Evolutionary conservation across 2,888 invertebrate species (phyloP).

Genomic region (Andrena chrysosceles): DNA sequence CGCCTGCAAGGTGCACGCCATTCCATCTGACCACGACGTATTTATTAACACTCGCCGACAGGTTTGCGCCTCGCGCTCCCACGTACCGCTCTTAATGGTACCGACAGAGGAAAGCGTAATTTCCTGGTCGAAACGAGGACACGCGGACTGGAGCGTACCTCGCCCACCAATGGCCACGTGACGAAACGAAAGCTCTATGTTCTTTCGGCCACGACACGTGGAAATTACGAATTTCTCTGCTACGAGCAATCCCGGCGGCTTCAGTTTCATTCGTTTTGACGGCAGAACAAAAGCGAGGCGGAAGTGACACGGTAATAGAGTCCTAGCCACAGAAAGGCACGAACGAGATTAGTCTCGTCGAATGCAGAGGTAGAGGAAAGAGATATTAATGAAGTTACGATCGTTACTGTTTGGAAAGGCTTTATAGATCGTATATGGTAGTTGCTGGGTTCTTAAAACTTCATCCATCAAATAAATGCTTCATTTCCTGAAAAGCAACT

Average conservation of each 20-base stretch:
- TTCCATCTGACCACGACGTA: slow-evolving; percentile 60
- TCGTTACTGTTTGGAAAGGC: not conserved
- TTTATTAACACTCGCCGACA: slow-evolving; percentile 64
- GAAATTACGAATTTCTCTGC: slow-evolving; percentile 27
- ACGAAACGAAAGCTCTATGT: not conserved
- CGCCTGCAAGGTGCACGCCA: slow-evolving; percentile 66
- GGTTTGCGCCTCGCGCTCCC: slow-evolving; percentile 10
- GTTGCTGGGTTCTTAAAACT: too few relatives aligned
- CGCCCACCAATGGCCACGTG: not conserved
- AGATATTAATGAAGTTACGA: not conserved
- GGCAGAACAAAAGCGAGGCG: not conserved
- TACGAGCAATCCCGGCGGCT: not conserved
- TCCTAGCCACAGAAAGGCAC: not conserved
- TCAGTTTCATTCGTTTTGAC: not conserved
- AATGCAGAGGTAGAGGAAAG: not conserved
- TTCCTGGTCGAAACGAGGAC: slow-evolving; percentile 6
- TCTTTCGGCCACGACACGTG: not conserved
- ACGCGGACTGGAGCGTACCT: not conserved
- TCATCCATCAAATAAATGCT: too few relatives aligned
- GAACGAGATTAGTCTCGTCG: not conserved
- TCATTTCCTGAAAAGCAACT: too few relatives aligned
- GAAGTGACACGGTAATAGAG: not conserved
- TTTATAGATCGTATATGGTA: not conserved
- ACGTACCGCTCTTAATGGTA: not conserved
- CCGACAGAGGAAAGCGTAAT: slow-evolving; percentile 19